Conservation (phyloP, 2,113 vertebrate genomes). For the Deroptyus accipitrinus region DNA sequence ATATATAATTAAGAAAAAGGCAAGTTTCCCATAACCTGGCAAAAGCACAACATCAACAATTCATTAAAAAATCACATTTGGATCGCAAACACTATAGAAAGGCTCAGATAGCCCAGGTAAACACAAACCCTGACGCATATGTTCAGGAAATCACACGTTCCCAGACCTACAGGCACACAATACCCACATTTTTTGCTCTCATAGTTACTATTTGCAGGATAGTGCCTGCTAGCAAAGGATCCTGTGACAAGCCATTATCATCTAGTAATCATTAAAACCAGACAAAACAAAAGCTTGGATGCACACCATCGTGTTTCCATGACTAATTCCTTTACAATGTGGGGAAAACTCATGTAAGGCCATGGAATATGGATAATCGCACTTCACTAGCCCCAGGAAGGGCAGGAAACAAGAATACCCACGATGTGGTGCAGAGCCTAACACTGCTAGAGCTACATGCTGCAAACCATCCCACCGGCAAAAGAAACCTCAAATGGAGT, state of each 20-base stretch:
- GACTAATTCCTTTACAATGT: not conserved
- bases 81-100: not conserved
- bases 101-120: not conserved
- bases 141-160: not conserved
- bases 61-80: not conserved
- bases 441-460: not conserved
- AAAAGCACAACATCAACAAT: not conserved
- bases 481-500: not conserved
- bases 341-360: not conserved
- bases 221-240: not conserved
- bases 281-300: not conserved
- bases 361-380: not conserved
- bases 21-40: not conserved
- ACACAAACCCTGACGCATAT: not conserved
- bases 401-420: not conserved
- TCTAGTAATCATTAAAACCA: not conserved
- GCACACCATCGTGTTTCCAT: not conserved
- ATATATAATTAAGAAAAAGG: not conserved
- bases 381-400: not conserved
- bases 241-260: not conserved
- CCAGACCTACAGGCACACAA: not conserved
- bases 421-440: fast-evolving
- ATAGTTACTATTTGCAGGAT: not conserved
- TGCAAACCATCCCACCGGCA: not conserved
- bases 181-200: not conserved